A percentile compares a stretch with the other conserved stretches of the same genome.
Evolutionary conservation across 2,888 invertebrate species (phyloP).

Genomic region (Meliscaeva auricollis): DNA sequence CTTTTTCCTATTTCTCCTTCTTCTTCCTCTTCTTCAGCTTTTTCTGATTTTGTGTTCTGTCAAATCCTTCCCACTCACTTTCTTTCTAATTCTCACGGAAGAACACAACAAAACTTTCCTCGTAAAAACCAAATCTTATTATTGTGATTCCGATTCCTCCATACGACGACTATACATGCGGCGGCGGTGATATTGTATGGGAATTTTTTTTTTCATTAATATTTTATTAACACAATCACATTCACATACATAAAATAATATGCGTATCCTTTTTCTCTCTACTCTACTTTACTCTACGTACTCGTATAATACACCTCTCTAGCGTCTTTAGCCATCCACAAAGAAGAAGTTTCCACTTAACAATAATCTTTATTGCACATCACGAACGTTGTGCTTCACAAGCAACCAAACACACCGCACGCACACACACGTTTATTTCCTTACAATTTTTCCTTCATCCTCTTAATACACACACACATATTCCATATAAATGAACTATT

Average conservation of each 20-base stretch:
- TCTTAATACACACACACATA: constrained; percentile 1
- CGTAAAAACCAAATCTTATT: constrained; percentile 28
- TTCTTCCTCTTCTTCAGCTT: not conserved
- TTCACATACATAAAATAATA: constrained; percentile 12
- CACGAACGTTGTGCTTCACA: constrained; percentile 38
- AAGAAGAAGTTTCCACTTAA: constrained; percentile 48
- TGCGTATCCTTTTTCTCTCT: constrained; percentile 20
- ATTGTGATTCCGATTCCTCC: constrained; percentile 31
- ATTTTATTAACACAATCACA: constrained; percentile 45
- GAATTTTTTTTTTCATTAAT: constrained; percentile 33
- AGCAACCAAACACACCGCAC: not conserved
- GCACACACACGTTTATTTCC: not conserved
- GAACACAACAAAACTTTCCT: constrained; percentile 14
- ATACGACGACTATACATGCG: not conserved
- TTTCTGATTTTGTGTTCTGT: too few species aligned
- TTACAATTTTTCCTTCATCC: constrained; percentile 8
- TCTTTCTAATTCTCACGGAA: not conserved
- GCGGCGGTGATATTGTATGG: not conserved
- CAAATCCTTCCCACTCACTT: not conserved
- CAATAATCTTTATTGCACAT: constrained; percentile 48
- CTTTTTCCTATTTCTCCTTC: too few species aligned
- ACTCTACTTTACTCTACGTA: not conserved
- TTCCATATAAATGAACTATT: constrained; percentile 37
- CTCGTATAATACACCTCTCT: not conserved
- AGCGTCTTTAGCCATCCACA: constrained; percentile 22